Conservation (phyloP, 92 coral and sea anemone species). For the Muricea muricata region DNA sequence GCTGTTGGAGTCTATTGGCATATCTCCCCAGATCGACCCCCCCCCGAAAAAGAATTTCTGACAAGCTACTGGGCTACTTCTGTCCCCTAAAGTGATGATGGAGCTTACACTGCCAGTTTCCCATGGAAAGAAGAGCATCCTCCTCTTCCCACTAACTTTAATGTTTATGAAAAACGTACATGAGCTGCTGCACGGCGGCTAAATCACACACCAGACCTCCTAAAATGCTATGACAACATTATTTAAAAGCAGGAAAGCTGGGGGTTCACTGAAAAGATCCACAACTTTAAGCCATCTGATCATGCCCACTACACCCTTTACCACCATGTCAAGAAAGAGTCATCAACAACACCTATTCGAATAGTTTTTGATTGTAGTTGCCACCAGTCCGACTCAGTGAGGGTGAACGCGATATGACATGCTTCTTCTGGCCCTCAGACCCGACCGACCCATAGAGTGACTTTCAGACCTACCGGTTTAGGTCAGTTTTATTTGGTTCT, state of each 20-base stretch:
- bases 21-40: too few relatives aligned
- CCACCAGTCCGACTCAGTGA: slow-evolving; percentile 38
- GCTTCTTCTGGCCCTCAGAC: slow-evolving; percentile 57
- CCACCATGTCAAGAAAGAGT: slow-evolving; percentile 60
- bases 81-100: background rate
- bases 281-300: background rate
- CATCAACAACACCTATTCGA: slow-evolving; percentile 59
- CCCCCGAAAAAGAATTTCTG: slow-evolving; percentile 6
- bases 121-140: too few relatives aligned
- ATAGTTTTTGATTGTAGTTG: slow-evolving; percentile 64
- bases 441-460: slow-evolving; percentile 48
- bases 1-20: too few relatives aligned
- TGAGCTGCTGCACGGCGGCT: slow-evolving; percentile 35
- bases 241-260: background rate
- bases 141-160: too few relatives aligned
- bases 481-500: slow-evolving; percentile 58
- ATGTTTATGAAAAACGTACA: slow-evolving; percentile 32
- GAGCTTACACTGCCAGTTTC: too few relatives aligned
- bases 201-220: slow-evolving; percentile 8
- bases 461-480: slow-evolving; percentile 43
- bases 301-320: slow-evolving; percentile 60
- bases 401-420: slow-evolving; percentile 59
- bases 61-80: slow-evolving; percentile 30
- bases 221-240: slow-evolving; percentile 19
- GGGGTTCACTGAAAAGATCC: slow-evolving; percentile 65